A percentile compares a stretch with the other conserved stretches of the same genome.
Evolutionary conservation across 2,797 vertebrate genomes (phyloP).

Genomic region (Lagocephalus sceleratus): DNA sequence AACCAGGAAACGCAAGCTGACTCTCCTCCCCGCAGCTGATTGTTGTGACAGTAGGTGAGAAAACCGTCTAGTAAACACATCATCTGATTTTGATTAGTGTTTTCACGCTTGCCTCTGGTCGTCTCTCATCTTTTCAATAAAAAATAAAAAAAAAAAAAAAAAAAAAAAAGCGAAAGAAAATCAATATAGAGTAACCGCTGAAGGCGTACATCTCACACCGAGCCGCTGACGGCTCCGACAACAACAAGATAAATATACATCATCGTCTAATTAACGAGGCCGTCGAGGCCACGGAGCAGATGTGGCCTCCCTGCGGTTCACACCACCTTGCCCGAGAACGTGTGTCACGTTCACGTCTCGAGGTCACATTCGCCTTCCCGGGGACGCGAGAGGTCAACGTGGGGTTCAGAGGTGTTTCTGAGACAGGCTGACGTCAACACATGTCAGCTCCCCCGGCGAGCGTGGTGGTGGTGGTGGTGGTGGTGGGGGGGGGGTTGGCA

Average conservation of each 20-base stretch:
- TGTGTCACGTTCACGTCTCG: not conserved
- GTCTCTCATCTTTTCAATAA: slow-evolving; percentile 2
- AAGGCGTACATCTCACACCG: slow-evolving; percentile 1
- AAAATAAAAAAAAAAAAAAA: slow-evolving; percentile 7
- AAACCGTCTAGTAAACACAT: slow-evolving; percentile 22
- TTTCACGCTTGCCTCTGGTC: slow-evolving; percentile 10
- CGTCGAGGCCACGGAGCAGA: not conserved
- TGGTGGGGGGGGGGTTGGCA: too few relatives aligned
- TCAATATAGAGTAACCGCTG: not conserved
- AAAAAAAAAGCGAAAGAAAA: slow-evolving; percentile 8
- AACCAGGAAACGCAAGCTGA: not conserved
- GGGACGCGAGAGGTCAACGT: slow-evolving; percentile 5
- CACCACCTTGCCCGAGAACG: not conserved
- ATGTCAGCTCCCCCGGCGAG: not conserved
- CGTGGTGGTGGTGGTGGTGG: too few relatives aligned
- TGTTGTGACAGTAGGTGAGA: slow-evolving; percentile 35
- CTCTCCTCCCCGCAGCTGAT: slow-evolving; percentile 8
- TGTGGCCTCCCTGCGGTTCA: not conserved
- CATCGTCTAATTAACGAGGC: not conserved
- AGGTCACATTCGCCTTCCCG: not conserved
- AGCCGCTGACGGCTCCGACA: slow-evolving; percentile 7
- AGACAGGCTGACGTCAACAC: not conserved
- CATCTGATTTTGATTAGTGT: not conserved
- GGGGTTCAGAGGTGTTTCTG: slow-evolving; percentile 3
- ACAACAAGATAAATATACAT: slow-evolving; percentile 4